These are phyloP conservation scores for Conomelus anceps DNA, from an alignment of 2,888 invertebrate genomes.

Conservation along the genomic window DNA sequence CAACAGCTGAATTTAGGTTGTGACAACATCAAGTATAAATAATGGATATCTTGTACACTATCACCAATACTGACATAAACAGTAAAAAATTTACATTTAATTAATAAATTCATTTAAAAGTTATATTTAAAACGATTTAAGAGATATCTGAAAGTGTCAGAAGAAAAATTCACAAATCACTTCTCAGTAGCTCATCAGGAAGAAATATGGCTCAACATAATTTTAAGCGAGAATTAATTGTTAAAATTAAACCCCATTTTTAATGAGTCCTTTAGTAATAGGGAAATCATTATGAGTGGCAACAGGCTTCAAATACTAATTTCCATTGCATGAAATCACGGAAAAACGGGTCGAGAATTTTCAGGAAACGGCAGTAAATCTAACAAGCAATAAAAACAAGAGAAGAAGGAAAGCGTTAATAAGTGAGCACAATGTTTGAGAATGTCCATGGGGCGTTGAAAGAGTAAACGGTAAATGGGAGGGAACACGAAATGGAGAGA, in stretches of 20 bases:
- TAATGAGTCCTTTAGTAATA: background rate
- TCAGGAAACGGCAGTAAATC: background rate
- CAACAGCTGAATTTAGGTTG: no score
- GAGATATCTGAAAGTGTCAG: no score
- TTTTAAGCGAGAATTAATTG: no score
- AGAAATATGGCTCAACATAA: no score
- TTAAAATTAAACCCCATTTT: background rate
- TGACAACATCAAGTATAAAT: no score
- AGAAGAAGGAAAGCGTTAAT: background rate
- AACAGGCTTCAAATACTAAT: background rate
- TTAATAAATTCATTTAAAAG: no score
- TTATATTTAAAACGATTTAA: no score
- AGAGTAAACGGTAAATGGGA: background rate
- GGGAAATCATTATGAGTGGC: background rate
- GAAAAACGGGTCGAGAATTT: background rate
- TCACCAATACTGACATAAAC: no score
- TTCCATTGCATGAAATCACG: background rate
- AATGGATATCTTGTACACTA: no score
- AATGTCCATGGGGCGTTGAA: background rate
- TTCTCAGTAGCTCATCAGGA: no score
- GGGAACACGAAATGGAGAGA: background rate
- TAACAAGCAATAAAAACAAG: background rate
- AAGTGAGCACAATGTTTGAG: background rate
- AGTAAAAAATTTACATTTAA: no score
- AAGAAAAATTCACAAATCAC: no score